A percentile compares a stretch with the other conserved stretches of the same genome.
Evolutionary conservation across 2,888 invertebrate species (phyloP).

Genomic region (Doris montereyensis): DNA sequence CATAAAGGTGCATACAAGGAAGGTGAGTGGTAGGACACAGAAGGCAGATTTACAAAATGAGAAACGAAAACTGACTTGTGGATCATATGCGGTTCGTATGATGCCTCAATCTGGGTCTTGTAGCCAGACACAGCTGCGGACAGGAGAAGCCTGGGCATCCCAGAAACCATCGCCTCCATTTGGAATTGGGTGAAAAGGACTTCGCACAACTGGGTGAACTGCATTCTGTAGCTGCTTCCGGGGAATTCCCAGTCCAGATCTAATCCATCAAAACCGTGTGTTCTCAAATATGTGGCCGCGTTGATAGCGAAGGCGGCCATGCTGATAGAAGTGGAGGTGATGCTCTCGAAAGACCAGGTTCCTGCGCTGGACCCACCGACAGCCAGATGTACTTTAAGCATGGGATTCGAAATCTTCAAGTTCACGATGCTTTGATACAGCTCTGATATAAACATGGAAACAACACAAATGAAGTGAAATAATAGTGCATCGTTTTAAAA

Average conservation of each 20-base stretch:
- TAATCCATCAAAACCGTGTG: too few species aligned
- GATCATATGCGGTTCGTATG: slow-evolving; percentile 24
- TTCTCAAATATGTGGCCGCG: too few species aligned
- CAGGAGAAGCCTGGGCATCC: slow-evolving; percentile 6
- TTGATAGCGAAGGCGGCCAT: background rate
- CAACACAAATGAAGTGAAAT: too few species aligned
- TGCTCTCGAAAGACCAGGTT: background rate
- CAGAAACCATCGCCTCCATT: background rate
- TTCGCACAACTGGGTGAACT: background rate
- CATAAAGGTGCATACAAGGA: too few species aligned
- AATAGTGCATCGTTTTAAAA: too few species aligned
- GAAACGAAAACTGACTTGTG: slow-evolving; percentile 35
- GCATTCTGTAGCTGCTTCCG: background rate
- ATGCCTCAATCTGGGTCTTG: slow-evolving; percentile 25
- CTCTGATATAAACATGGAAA: too few species aligned
- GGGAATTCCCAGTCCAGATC: too few species aligned
- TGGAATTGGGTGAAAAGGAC: background rate
- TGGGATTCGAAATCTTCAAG: background rate
- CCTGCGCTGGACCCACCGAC: slow-evolving; percentile 13
- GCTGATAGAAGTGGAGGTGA: background rate
- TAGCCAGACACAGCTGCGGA: slow-evolving; percentile 30
- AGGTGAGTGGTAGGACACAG: too few species aligned
- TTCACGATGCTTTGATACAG: background rate
- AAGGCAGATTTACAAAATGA: too few species aligned
- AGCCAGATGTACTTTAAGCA: background rate